A percentile compares a stretch with the other conserved stretches of the same genome.
Conservation (phyloP, 2,888 invertebrate genomes). For the Rosalia funebris region DNA sequence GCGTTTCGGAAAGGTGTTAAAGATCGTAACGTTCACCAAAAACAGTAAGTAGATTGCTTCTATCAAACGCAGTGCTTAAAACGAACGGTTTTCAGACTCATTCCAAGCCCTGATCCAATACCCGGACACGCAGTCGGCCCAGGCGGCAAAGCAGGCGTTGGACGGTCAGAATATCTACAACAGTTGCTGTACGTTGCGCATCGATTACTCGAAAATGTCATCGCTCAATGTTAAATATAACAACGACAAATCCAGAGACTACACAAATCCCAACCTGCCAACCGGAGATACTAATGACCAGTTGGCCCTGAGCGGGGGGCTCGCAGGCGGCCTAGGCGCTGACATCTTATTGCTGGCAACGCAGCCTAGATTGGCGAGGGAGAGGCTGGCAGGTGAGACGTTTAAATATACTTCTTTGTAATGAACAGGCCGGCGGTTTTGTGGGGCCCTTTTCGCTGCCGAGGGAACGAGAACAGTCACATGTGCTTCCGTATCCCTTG, state of each 20-base stretch:
- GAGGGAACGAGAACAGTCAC: too few species aligned
- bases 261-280: slow-evolving; percentile 97
- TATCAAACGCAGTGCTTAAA: neutral
- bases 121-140: slow-evolving; percentile 95
- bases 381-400: slow-evolving; percentile 66
- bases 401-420: neutral
- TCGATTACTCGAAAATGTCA: slow-evolving; percentile 98
- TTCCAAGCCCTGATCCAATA: slow-evolving; percentile 99
- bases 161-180: slow-evolving; percentile 99
- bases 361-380: slow-evolving; percentile 65
- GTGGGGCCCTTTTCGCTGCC: too few species aligned
- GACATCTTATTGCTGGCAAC: slow-evolving; percentile 72
- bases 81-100: slow-evolving; percentile 75
- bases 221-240: slow-evolving; percentile 99
- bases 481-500: too few species aligned
- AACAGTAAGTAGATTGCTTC: slow-evolving; percentile 84
- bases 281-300: slow-evolving; percentile 89
- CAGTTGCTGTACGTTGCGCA: slow-evolving; percentile 98
- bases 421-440: too few species aligned
- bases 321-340: slow-evolving; percentile 70
- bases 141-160: slow-evolving; percentile 95
- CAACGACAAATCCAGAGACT: slow-evolving; percentile 99
- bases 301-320: slow-evolving; percentile 66
- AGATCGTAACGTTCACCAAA: slow-evolving; percentile 99
- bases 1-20: slow-evolving; percentile 97